Percentiles rank a stretch among this genome's conserved stretches.
phyloP scores from a whole-genome alignment of 2,797 vertebrate genomes.

The Parauchenoglanis punctatus region DNA sequence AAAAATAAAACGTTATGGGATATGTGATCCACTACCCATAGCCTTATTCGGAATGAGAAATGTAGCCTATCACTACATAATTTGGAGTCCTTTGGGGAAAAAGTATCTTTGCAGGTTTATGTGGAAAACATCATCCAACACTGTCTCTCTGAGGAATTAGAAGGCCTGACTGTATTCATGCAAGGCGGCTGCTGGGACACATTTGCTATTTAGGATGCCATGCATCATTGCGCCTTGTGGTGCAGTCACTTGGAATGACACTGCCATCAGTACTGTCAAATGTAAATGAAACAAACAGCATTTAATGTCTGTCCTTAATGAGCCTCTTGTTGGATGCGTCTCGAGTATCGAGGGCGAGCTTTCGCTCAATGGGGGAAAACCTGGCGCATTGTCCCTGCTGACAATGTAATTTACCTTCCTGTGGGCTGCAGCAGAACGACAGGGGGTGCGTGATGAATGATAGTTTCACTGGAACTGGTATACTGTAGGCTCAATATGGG shows the following conservation, averaged over 20 bases:
- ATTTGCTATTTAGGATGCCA: conserved; percentile 54
- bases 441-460: conserved; percentile 47
- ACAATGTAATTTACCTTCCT: conserved; percentile 61
- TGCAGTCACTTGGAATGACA: conserved; percentile 58
- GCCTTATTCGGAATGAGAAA: conserved; percentile 46
- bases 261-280: conserved; percentile 47
- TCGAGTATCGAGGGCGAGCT: conserved; percentile 39
- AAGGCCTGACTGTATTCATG: conserved; percentile 31
- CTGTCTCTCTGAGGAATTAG: conserved; percentile 43
- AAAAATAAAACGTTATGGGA: conserved; percentile 18
- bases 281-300: conserved; percentile 59
- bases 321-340: conserved; percentile 55
- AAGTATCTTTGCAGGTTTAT: not conserved
- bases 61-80: conserved; percentile 34
- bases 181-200: conserved; percentile 28
- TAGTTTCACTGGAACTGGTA: conserved; percentile 28
- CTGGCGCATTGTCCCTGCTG: conserved; percentile 51
- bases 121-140: conserved; percentile 27
- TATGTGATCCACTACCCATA: not conserved
- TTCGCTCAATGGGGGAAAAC: conserved; percentile 40
- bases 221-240: conserved; percentile 55
- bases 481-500: conserved; percentile 29
- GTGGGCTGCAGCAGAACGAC: conserved; percentile 33
- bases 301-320: conserved; percentile 56
- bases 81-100: conserved; percentile 25